Conservation (phyloP, 37 sponge, comb jelly and placozoan species). For the Geodia barretti region DNA sequence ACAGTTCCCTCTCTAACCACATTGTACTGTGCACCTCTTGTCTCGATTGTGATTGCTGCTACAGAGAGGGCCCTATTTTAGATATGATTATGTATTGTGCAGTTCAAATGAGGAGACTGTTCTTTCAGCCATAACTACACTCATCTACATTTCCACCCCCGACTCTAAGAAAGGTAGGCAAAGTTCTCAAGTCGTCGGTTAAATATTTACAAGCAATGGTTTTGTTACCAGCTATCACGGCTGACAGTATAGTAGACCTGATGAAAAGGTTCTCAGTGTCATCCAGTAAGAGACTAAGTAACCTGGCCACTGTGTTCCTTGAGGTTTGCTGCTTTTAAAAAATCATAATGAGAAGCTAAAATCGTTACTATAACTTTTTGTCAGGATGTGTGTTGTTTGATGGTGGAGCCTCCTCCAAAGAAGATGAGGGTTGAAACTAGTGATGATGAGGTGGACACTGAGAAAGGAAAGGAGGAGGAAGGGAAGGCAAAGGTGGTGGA, state of each 20-base stretch:
- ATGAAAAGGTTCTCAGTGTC: constrained; percentile 47
- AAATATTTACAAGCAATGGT: background rate
- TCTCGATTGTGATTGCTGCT: background rate
- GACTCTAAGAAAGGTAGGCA: constrained; percentile 65
- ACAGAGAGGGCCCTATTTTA: background rate
- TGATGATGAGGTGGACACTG: too few relatives aligned
- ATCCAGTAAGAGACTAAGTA: constrained; percentile 30
- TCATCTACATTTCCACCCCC: constrained; percentile 63
- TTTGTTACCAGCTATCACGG: constrained; percentile 35
- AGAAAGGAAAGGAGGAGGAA: too few relatives aligned
- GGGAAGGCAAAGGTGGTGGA: background rate
- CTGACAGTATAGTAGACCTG: constrained; percentile 27
- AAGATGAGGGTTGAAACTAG: background rate
- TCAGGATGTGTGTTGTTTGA: background rate
- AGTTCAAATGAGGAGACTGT: constrained; percentile 83
- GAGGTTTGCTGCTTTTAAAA: constrained; percentile 25
- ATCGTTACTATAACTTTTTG: background rate
- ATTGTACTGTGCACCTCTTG: too few relatives aligned
- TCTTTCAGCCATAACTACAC: constrained; percentile 73
- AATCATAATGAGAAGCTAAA: too few relatives aligned
- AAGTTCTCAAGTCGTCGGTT: background rate
- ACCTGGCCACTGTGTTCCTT: constrained; percentile 61
- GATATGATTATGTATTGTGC: background rate
- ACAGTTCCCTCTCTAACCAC: background rate
- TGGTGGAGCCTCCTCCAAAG: background rate